phyloP scores from a whole-genome alignment of 2,113 vertebrate genomes.

The Lophochroa leadbeateri region DNA sequence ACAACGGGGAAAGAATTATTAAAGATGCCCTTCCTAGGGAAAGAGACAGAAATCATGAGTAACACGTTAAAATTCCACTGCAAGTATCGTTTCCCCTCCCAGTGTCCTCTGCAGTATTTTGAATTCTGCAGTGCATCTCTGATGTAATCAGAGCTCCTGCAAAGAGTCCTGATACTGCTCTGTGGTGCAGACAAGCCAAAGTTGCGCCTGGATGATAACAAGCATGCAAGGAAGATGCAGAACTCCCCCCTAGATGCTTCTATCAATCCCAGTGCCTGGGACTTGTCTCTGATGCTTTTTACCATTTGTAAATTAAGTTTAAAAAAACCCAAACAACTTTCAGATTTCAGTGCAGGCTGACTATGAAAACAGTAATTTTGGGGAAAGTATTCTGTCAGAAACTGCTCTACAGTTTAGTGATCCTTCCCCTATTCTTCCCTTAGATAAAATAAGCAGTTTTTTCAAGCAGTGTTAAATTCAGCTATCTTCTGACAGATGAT shows the following conservation, averaged over 20 bases:
- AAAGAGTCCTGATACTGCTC: constrained; percentile 55
- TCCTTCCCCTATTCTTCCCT: background rate
- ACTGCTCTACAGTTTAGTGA: background rate
- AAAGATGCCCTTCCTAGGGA: constrained; percentile 5
- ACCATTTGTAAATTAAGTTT: background rate
- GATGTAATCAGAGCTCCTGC: constrained; percentile 71
- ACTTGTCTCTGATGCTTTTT: background rate
- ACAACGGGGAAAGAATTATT: constrained; percentile 22
- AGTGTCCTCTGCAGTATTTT: constrained; percentile 71
- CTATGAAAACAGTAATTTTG: background rate
- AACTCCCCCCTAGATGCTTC: background rate
- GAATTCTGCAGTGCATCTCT: constrained; percentile 75
- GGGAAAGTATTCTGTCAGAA: background rate
- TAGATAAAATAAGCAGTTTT: background rate
- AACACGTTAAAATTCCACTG: constrained; percentile 55
- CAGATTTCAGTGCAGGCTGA: background rate
- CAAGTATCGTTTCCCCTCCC: background rate
- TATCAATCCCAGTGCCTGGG: background rate
- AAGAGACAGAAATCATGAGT: constrained; percentile 20
- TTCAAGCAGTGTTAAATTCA: background rate
- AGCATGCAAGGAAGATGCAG: background rate
- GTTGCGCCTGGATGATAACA: constrained; percentile 39
- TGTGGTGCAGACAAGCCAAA: constrained; percentile 43
- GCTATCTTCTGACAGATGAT: background rate
- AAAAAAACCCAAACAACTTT: background rate